Conservation (phyloP, 2,797 vertebrate genomes). For the Hapalemur alaotrensis region DNA sequence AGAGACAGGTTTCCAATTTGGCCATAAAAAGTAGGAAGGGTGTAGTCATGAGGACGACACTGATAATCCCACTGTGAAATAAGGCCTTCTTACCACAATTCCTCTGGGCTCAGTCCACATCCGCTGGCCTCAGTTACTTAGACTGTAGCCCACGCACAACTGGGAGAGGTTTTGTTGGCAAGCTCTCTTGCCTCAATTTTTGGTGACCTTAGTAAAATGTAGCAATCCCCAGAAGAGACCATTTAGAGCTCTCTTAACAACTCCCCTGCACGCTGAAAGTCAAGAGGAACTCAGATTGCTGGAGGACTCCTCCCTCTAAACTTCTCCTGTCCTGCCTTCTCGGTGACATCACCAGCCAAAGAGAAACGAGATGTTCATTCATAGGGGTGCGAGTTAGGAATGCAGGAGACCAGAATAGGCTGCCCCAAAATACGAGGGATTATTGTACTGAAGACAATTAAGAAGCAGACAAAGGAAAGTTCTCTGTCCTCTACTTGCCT, state of each 20-base stretch:
- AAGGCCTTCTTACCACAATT: background rate
- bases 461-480: background rate
- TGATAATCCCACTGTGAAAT: background rate
- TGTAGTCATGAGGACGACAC: background rate
- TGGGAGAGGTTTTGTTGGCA: conserved; percentile 39
- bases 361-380: background rate
- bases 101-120: conserved; percentile 16
- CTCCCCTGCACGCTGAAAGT: background rate
- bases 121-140: conserved; percentile 10
- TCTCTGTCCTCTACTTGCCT: background rate
- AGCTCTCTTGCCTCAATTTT: background rate
- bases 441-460: too few relatives aligned
- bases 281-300: background rate
- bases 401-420: background rate
- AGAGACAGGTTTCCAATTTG: background rate
- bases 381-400: background rate
- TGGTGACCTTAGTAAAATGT: background rate
- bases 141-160: conserved; percentile 4
- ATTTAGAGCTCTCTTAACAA: background rate
- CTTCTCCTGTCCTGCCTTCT: background rate
- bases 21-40: background rate
- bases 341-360: background rate
- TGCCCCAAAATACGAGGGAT: background rate
- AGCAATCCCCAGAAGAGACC: background rate
- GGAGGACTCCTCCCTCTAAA: background rate